Conservation (phyloP, 35 echinoderm and acorn worm species). For the Lytechinus variegatus region DNA sequence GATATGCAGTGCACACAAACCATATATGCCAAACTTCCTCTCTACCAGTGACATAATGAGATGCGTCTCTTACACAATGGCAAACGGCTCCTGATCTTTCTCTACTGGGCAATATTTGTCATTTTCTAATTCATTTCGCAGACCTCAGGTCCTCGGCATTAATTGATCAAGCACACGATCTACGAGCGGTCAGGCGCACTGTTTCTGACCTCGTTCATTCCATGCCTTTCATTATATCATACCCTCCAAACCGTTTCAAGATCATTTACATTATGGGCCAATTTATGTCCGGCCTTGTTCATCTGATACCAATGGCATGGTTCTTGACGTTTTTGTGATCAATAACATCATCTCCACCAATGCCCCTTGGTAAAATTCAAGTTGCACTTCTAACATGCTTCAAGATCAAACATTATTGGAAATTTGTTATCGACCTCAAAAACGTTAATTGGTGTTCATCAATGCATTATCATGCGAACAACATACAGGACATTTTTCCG, state of each 20-base stretch:
- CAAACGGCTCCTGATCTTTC: neutral
- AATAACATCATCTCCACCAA: neutral
- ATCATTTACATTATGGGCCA: neutral
- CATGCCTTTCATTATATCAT: neutral
- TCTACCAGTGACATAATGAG: neutral
- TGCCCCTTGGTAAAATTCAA: no score
- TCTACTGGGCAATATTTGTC: neutral
- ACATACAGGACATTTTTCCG: no score
- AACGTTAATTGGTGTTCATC: neutral
- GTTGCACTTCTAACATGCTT: neutral
- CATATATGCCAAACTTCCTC: neutral
- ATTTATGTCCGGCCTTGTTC: neutral
- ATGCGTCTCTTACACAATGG: neutral
- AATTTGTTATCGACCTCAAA: neutral
- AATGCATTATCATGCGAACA: neutral
- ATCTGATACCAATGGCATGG: neutral
- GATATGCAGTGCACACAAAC: neutral
- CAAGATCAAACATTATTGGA: neutral
- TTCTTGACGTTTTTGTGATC: neutral
- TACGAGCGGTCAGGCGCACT: neutral
- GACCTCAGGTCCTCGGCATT: neutral
- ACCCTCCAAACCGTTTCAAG: neutral
- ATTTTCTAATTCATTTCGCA: constrained; percentile 20
- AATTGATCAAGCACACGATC: constrained; percentile 18
- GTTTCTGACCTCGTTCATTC: neutral